phyloP scores from a whole-genome alignment of 2,113 vertebrate genomes.

The Archilochus colubris region DNA sequence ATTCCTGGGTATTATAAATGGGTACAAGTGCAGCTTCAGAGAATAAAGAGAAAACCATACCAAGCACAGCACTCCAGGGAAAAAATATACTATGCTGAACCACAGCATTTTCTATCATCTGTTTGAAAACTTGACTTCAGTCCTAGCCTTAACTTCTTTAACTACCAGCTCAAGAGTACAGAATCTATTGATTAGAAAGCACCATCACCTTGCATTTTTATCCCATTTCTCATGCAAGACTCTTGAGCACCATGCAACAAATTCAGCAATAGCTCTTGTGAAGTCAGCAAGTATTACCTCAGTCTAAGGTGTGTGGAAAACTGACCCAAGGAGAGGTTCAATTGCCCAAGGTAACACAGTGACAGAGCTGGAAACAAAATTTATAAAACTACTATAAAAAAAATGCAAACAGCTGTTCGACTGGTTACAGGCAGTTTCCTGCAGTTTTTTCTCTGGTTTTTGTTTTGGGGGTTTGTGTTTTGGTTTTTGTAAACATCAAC shows the following conservation, averaged over 20 bases:
- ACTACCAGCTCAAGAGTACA: not conserved
- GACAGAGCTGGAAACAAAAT: not conserved
- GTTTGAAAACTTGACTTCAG: not conserved
- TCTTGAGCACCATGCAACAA: not conserved
- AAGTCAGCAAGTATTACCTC: constrained; percentile 22
- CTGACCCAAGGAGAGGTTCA: not conserved
- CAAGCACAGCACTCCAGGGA: not conserved
- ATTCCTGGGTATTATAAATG: not conserved
- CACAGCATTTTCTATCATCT: not conserved
- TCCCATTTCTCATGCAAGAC: not conserved
- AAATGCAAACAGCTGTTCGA: not conserved
- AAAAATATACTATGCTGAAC: not conserved
- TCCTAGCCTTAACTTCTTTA: not conserved
- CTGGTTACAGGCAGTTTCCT: not conserved
- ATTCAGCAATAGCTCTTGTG: constrained; percentile 17
- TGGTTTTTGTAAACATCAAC: not conserved
- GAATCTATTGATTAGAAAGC: not conserved
- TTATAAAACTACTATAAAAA: not conserved
- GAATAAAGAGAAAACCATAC: constrained; percentile 10
- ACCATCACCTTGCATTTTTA: constrained; percentile 26
- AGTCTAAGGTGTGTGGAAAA: not conserved
- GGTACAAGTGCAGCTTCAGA: not conserved
- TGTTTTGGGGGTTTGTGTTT: too few relatives aligned
- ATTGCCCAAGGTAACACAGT: not conserved
- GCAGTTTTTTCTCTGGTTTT: not conserved